Conservation (phyloP, 2,113 vertebrate genomes). For the Columba livia region DNA sequence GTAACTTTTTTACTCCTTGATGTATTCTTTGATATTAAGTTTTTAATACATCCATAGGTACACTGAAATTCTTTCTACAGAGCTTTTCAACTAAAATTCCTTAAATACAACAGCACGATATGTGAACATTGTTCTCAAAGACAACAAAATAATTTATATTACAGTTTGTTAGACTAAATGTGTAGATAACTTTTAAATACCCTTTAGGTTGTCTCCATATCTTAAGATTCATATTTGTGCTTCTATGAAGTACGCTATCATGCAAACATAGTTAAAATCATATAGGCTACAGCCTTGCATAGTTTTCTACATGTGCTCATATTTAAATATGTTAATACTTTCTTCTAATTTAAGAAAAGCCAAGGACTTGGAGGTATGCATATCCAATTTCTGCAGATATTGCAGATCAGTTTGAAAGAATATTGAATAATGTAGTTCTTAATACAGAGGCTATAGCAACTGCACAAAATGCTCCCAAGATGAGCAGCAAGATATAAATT, state of each 20-base stretch:
- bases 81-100: constrained; percentile 51
- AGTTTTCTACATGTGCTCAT: not conserved
- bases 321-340: not conserved
- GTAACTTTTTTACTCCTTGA: constrained; percentile 68
- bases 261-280: not conserved
- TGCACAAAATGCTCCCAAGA: constrained; percentile 28
- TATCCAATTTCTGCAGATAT: constrained; percentile 6
- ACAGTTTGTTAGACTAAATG: not conserved
- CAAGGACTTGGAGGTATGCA: not conserved
- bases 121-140: not conserved
- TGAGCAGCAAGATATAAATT: constrained; percentile 10
- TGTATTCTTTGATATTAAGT: constrained; percentile 71
- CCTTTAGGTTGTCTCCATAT: not conserved
- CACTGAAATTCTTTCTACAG: constrained; percentile 33
- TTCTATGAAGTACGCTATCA: not conserved
- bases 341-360: not conserved
- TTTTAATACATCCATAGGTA: constrained; percentile 65
- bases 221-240: not conserved
- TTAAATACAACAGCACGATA: constrained; percentile 19
- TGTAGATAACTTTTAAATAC: not conserved
- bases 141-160: not conserved
- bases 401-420: not conserved
- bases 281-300: not conserved
- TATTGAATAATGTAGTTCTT: constrained; percentile 11
- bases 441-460: not conserved